phyloP scores from a whole-genome alignment of 2,888 invertebrate genomes.

The Meghimatium bilineatum region DNA sequence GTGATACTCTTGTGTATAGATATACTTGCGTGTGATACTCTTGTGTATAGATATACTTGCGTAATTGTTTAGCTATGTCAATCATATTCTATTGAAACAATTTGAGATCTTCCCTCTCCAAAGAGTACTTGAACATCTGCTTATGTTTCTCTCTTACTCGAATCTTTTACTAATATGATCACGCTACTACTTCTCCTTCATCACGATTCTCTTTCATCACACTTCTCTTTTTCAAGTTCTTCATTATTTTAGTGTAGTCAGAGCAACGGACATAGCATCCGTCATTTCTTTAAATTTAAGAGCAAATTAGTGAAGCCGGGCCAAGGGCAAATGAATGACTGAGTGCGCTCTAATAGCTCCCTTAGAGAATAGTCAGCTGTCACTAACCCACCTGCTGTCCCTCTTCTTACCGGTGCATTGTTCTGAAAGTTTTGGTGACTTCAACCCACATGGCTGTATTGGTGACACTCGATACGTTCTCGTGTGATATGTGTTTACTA shows the following conservation, averaged over 20 bases:
- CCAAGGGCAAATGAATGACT: constrained; percentile 2
- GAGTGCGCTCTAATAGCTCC: constrained; percentile 9
- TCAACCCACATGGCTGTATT: not conserved
- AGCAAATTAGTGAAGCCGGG: not conserved
- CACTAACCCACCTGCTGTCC: not conserved
- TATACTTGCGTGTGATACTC: too few species aligned
- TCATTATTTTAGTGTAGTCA: not conserved
- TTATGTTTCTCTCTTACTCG: not conserved
- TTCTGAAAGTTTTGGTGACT: not conserved
- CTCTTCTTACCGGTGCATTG: not conserved
- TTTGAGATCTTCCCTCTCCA: too few species aligned
- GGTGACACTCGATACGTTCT: too few species aligned
- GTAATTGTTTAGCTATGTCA: too few species aligned
- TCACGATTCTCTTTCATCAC: not conserved
- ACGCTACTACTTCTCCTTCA: not conserved
- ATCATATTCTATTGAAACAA: too few species aligned
- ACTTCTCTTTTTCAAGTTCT: not conserved
- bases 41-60: too few species aligned
- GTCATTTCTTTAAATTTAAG: not conserved
- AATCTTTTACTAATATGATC: not conserved
- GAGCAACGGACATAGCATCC: not conserved
- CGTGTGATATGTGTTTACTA: too few species aligned
- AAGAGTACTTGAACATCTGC: not conserved
- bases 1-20: too few species aligned
- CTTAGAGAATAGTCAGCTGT: not conserved